Conservation (phyloP, 2,888 invertebrate species). For the Monochamus alternatus region DNA sequence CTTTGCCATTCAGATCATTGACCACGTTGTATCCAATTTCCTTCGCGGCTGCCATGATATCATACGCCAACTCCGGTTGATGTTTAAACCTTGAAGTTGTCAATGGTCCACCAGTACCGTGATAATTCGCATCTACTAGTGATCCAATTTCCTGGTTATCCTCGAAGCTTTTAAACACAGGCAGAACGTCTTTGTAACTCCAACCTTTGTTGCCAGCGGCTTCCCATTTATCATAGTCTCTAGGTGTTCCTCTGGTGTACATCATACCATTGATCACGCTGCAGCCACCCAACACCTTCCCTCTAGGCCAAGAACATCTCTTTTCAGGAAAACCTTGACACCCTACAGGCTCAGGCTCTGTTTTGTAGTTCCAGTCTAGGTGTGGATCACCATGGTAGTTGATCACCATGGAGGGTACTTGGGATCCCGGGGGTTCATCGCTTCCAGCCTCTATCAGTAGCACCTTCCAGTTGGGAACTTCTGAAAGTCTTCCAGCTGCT, state of each 20-base stretch:
- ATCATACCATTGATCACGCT: conserved; percentile 88
- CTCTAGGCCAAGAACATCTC: conserved; percentile 80
- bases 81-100: conserved; percentile 78
- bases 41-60: conserved; percentile 76
- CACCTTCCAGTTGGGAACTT: conserved; percentile 80
- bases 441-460: conserved; percentile 81
- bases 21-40: conserved; percentile 78
- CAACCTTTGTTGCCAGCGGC: conserved; percentile 83
- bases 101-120: conserved; percentile 76
- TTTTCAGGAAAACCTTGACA: conserved; percentile 74
- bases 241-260: conserved; percentile 84
- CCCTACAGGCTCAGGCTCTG: conserved; percentile 77
- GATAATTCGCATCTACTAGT: conserved; percentile 76
- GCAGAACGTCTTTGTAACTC: conserved; percentile 84
- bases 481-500: conserved; percentile 77
- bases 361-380: conserved; percentile 81
- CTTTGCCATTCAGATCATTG: conserved; percentile 78
- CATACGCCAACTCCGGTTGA: conserved; percentile 76
- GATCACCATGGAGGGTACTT: conserved; percentile 80
- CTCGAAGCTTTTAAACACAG: conserved; percentile 81
- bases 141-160: conserved; percentile 78
- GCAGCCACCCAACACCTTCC: conserved; percentile 81
- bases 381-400: conserved; percentile 76
- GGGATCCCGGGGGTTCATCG: conserved; percentile 78
- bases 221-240: conserved; percentile 85